Evolutionary conservation across 2,797 vertebrate genomes (phyloP).

Genomic region (Galago senegalensis): DNA sequence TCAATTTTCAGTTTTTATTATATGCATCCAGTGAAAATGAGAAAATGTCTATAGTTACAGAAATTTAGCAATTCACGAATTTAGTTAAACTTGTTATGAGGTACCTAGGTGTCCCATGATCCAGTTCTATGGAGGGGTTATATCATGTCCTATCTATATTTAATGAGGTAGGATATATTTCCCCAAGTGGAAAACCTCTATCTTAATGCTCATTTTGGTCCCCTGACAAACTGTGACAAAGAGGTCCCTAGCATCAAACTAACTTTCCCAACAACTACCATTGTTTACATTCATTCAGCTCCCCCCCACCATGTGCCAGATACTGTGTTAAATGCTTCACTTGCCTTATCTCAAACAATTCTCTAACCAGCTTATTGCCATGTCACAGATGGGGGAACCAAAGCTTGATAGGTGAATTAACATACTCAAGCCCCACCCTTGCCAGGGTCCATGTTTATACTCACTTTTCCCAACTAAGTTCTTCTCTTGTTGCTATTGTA

Average conservation of each 20-base stretch:
- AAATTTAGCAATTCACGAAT: slow-evolving; percentile 38
- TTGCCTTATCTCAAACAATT: neutral
- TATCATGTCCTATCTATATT: neutral
- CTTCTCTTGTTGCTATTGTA: neutral
- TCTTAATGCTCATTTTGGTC: neutral
- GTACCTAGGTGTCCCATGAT: neutral
- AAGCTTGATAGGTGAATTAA: neutral
- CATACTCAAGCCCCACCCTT: neutral
- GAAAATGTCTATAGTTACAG: slow-evolving; percentile 50
- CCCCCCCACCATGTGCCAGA: neutral
- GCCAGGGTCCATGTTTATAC: neutral
- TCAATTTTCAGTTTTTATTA: slow-evolving; percentile 74
- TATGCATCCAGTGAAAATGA: slow-evolving; percentile 66
- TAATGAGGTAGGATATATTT: neutral
- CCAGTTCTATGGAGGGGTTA: neutral
- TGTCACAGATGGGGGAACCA: neutral
- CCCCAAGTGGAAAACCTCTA: neutral
- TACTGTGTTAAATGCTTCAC: neutral
- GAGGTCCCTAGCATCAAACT: neutral
- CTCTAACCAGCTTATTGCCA: neutral
- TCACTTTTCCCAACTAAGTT: neutral
- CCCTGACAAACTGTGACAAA: neutral
- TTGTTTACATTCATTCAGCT: neutral
- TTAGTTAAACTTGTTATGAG: slow-evolving; percentile 55
- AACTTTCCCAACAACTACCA: neutral